phyloP scores from a whole-genome alignment of 2,113 vertebrate species.

The Oncorhynchus masou region DNA sequence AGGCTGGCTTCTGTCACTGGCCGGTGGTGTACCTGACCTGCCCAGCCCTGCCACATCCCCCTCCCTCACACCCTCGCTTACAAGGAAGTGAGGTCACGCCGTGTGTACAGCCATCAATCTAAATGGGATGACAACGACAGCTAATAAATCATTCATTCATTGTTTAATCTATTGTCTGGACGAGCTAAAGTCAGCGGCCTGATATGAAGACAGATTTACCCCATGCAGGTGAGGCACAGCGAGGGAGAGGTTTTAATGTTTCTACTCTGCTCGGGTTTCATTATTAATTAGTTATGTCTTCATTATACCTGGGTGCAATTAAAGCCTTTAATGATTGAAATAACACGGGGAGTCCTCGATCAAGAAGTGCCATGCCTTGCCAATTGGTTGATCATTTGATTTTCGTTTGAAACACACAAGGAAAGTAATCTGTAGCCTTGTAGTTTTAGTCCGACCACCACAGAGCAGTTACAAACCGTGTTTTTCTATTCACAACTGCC shows the following conservation, averaged over 20 bases:
- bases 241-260: constrained; percentile 51
- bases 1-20: constrained; percentile 72
- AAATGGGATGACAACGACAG: constrained; percentile 80
- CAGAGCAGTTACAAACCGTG: neutral
- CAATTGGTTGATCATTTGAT: constrained; percentile 56
- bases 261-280: constrained; percentile 42
- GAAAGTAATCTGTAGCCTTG: neutral
- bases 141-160: constrained; percentile 87
- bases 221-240: constrained; percentile 66
- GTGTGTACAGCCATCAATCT: constrained; percentile 81
- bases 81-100: constrained; percentile 80
- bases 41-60: constrained; percentile 62
- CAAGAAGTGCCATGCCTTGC: constrained; percentile 38
- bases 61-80: constrained; percentile 59
- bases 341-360: constrained; percentile 64
- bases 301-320: constrained; percentile 72
- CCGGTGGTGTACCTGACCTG: constrained; percentile 67
- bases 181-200: constrained; percentile 70
- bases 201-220: constrained; percentile 73
- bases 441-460: neutral
- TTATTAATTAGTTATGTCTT: constrained; percentile 74
- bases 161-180: constrained; percentile 82
- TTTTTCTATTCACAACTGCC: neutral
- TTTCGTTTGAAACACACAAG: constrained; percentile 8
- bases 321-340: constrained; percentile 72